Percentiles rank a stretch among this genome's conserved stretches.
Conservation (phyloP, 2,797 vertebrate genomes). For the Acrocephalus scirpaceus region DNA sequence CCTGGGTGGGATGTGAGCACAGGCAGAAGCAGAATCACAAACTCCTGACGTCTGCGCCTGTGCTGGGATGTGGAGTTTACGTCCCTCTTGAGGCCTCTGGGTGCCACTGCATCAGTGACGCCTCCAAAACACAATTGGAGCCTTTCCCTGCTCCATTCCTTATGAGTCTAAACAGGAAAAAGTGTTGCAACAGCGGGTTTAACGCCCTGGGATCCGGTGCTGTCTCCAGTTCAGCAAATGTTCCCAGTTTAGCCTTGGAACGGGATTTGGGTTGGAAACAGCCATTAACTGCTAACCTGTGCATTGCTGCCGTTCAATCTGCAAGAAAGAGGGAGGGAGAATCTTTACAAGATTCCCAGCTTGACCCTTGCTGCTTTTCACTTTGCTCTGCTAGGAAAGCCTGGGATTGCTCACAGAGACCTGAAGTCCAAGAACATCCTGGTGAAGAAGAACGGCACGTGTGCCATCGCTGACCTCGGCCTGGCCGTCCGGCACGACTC, state of each 20-base stretch:
- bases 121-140: fast-evolving
- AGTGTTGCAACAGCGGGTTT: not conserved
- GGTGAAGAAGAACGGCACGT: constrained; percentile 96
- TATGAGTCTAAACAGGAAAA: not conserved
- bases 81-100: constrained; percentile 53
- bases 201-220: not conserved
- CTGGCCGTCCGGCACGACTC: constrained; percentile 97
- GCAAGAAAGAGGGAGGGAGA: too few species aligned
- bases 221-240: not conserved
- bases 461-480: constrained; percentile 96
- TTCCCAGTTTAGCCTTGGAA: too few species aligned
- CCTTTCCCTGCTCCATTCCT: not conserved
- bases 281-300: too few species aligned
- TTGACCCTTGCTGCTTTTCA: not conserved
- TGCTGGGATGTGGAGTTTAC: not conserved
- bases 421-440: constrained; percentile 99
- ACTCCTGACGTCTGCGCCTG: not conserved
- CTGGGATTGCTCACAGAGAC: constrained; percentile 96
- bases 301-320: too few species aligned
- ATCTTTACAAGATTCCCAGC: not conserved
- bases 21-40: not conserved
- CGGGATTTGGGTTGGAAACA: too few species aligned
- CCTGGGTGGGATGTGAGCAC: not conserved
- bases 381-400: constrained; percentile 85
- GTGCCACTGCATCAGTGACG: not conserved